Base-by-base conservation (phyloP, 2,797 vertebrate genomes). In the Glyptemys insculpta region DNA sequence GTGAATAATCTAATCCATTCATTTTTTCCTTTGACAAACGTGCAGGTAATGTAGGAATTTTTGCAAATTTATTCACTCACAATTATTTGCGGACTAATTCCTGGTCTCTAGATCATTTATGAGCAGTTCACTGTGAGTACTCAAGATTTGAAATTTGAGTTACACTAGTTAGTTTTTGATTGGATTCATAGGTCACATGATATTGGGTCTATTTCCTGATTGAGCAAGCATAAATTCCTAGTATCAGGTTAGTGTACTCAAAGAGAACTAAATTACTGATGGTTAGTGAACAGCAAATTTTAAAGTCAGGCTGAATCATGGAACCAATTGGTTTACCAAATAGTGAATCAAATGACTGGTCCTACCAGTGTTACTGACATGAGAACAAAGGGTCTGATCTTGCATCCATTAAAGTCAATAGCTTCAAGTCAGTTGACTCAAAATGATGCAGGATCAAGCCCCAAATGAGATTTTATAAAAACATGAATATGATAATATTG, bases 241-340 rank as follows among this genome's bases (percentile, higher is more conserved):
- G 34, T 23, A 93, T 59, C 62, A 83, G 65, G 31, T 54, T 80
- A 47, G 47, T 16, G 10, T 83, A 85, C 62, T 93, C 80, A 23
- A 87, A 83, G 41, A 83, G 62, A 79, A 62, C 41, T 89, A 74
- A 86, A 27, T 6, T 27, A 47, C 59, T 78, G 74, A 29, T 27
- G 23, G 92, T 21, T 82, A 91, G 31, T 79, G 85, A 94, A 44
- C 83, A 84, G 59, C 16, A 27, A 91, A 85, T 93, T 83, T 53
- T 85, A 56, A 85, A 85, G 78, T 87, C 47, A 85, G 80, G 59
- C 68, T 93, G 88, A 90, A 79, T 94, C 7, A 5, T 37, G 3
- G 19, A 21, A 25, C 49, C 74, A 79, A 12, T 21, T 78, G 74
- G 74, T 78, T 91, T 90, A 87, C 79, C 91, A 94, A 92, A n/a